These are phyloP conservation scores for Cavia porcellus DNA, from an alignment of 2,113 vertebrate genomes.

Conservation along the genomic window DNA sequence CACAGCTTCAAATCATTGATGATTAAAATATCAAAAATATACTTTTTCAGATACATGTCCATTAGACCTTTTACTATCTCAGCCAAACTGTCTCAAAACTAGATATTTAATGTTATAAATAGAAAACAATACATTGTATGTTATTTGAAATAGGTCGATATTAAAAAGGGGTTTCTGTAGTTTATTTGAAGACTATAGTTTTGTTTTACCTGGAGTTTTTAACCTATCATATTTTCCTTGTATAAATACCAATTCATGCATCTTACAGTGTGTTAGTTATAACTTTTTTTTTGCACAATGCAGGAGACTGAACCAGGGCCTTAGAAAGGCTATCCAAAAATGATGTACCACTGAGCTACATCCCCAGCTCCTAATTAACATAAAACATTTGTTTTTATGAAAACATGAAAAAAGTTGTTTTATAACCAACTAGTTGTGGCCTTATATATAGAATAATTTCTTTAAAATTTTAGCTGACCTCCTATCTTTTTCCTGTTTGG, in stretches of 20 bases:
- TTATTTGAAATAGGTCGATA: neutral
- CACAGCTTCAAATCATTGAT: neutral
- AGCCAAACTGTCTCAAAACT: neutral
- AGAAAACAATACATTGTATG: neutral
- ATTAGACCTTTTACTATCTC: constrained; percentile 40
- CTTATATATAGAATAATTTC: neutral
- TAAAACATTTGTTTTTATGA: neutral
- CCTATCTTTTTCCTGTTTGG: neutral
- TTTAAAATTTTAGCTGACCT: constrained; percentile 9
- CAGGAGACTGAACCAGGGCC: neutral
- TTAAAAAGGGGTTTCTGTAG: neutral
- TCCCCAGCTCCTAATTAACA: neutral
- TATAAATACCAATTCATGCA: neutral
- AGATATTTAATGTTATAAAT: constrained; percentile 25
- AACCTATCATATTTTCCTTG: constrained; percentile 5
- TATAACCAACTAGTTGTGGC: constrained; percentile 22
- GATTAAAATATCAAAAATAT: constrained; percentile 49
- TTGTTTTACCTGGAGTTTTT: neutral
- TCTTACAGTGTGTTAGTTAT: neutral
- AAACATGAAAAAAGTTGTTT: neutral
- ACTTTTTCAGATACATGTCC: neutral
- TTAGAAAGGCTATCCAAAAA: neutral
- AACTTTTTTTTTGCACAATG: neutral
- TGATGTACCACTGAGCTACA: neutral
- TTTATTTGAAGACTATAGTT: neutral